These are phyloP conservation scores for Lasaia peninsularis DNA, from an alignment of 1,140 invertebrate genomes.

Conservation along the genomic window DNA sequence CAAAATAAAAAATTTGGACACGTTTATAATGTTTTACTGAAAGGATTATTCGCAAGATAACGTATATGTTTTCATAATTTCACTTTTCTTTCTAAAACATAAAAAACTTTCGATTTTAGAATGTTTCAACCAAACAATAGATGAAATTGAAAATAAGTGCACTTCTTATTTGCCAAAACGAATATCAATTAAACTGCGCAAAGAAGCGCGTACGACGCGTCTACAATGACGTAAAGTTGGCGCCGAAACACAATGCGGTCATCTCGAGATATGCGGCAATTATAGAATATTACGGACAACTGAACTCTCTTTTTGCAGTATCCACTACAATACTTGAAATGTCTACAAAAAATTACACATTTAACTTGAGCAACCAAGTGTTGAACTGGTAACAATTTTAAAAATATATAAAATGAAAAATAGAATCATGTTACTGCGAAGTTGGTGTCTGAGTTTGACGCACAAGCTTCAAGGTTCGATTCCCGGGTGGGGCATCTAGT, in stretches of 20 bases:
- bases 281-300: slow-evolving; percentile 36
- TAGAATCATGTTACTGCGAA: no score
- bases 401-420: no score
- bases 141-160: slow-evolving; percentile 10
- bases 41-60: no score
- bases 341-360: slow-evolving; percentile 2
- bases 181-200: slow-evolving; percentile 23
- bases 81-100: no score
- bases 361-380: not conserved
- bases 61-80: no score
- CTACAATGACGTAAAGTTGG: slow-evolving; percentile 42
- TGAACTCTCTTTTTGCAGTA: slow-evolving; percentile 16
- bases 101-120: no score
- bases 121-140: not conserved
- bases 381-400: no score
- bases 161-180: slow-evolving; percentile 6
- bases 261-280: slow-evolving; percentile 30
- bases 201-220: slow-evolving; percentile 24
- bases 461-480: no score
- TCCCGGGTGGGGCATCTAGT: no score
- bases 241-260: slow-evolving; percentile 37
- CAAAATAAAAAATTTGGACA: no score
- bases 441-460: no score
- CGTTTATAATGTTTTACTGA: no score
- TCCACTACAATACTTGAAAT: not conserved